These are phyloP conservation scores for Tetraodon nigroviridis DNA, from an alignment of 2,113 vertebrate species.

Conservation along the genomic window DNA sequence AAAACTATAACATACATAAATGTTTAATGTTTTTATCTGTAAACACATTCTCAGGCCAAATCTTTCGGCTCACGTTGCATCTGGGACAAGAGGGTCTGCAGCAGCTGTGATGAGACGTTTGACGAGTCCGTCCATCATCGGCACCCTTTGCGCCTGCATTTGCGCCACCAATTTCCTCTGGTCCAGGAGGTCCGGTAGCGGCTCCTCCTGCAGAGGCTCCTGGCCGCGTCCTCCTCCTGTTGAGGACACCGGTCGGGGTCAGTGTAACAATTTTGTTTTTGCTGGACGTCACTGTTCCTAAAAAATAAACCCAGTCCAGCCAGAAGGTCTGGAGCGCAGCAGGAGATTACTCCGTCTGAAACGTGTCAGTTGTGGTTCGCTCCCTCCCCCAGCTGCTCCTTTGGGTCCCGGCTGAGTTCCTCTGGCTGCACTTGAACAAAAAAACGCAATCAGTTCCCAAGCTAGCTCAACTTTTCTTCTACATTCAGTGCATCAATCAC, in stretches of 20 bases:
- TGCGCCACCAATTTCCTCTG: slow-evolving; percentile 6
- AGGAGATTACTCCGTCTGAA: not conserved
- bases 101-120: not conserved
- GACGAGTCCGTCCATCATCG: not conserved
- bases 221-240: not conserved
- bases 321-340: slow-evolving; percentile 18
- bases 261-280: not conserved
- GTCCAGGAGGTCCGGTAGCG: not conserved
- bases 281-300: slow-evolving; percentile 28
- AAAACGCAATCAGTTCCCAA: slow-evolving; percentile 34
- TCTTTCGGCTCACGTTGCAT: not conserved
- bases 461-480: slow-evolving; percentile 22
- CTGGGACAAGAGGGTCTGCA: not conserved
- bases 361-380: slow-evolving; percentile 38
- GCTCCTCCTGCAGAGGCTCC: not conserved
- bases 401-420: slow-evolving; percentile 37
- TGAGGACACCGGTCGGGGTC: slow-evolving; percentile 12
- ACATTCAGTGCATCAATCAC: slow-evolving; percentile 1
- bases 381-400: slow-evolving; percentile 53
- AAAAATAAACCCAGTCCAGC: slow-evolving; percentile 6
- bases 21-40: not conserved
- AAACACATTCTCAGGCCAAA: not conserved
- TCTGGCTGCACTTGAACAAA: slow-evolving; percentile 34
- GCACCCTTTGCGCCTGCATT: slow-evolving; percentile 10
- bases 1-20: not conserved